phyloP scores from a whole-genome alignment of 1,140 invertebrate genomes.

The Acromyrmex heyeri region DNA sequence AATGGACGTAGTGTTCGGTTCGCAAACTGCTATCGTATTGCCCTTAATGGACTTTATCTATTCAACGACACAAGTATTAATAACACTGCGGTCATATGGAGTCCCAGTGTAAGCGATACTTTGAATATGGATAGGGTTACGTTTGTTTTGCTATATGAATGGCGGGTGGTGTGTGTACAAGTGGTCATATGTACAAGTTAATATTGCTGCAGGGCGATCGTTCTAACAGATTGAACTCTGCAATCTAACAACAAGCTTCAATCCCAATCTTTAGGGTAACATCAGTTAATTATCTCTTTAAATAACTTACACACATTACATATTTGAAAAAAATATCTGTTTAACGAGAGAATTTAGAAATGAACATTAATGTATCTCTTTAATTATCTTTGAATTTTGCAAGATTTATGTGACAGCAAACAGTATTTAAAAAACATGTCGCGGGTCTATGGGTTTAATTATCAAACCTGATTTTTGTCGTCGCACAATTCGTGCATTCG shows the following conservation, averaged over 20 bases:
- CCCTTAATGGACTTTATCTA: slow-evolving; percentile 60
- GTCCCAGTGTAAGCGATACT: slow-evolving; percentile 55
- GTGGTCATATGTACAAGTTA: slow-evolving; percentile 24
- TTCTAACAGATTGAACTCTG: neutral
- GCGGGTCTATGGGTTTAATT: slow-evolving; percentile 27
- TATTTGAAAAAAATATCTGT: neutral
- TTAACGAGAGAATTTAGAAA: slow-evolving; percentile 13
- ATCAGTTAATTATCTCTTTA: neutral
- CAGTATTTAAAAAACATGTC: slow-evolving; percentile 18
- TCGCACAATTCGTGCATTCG: slow-evolving; percentile 20
- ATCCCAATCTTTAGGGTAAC: neutral
- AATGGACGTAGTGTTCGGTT: slow-evolving; percentile 40
- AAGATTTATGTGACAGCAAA: neutral
- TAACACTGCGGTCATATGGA: slow-evolving; percentile 40
- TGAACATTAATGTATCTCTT: neutral
- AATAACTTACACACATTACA: neutral
- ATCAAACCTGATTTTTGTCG: slow-evolving; percentile 40
- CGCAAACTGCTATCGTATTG: slow-evolving; percentile 37
- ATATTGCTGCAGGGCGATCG: neutral
- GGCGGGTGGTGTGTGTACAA: neutral
- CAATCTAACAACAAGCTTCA: neutral
- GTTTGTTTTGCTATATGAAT: slow-evolving; percentile 48
- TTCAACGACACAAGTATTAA: slow-evolving; percentile 56
- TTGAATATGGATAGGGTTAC: slow-evolving; percentile 57
- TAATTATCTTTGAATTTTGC: neutral